Evolutionary conservation across 2,797 vertebrate genomes (phyloP), one percentile per base, ranked within the genome.

Genomic region (Typhlichthys subterraneus): DNA sequence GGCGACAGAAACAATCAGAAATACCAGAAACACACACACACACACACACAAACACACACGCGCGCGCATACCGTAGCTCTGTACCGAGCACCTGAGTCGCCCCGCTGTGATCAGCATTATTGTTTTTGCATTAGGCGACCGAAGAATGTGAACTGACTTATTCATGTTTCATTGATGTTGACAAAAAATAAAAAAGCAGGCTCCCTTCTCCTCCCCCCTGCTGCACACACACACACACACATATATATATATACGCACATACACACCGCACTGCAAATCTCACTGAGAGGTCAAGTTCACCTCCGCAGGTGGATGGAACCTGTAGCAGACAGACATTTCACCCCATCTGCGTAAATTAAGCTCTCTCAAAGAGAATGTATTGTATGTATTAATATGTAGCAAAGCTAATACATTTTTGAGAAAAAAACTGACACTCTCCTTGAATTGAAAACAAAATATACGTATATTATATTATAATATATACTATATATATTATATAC

Each of bases 121-220:
- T 55, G 72, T 65, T 81, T 81, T 80, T 77, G 73, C 82, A 80
- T 84, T 73, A 74, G 72, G 81, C 82, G 82, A 81, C 83, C 29
- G 50, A 66, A 87, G 76, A 84, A 83, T 80, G 74, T 85, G 80
- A 87, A 81, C 81, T 85, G 87, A 83, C 85, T 87, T 87, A 81
- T 85, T 89, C 80, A 89, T 90, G 81, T 87, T 87, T 91, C 89
- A 90, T 90, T 89, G 69, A 90, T 85, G 72, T 69, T 75, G 65
- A 79, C 80, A 83, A 83, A 86, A 87, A 85, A 89, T 81, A 63
- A 82, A 84, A 52, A 23, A 23, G 23, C 23, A 4, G 65, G 42
- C 55, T 70, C 67, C n/a, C 56, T 54, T 45, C 61, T 59, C 4
- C 47, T 51, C 42, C 52, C n/a, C n/a, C n/a, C n/a, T n/a, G n/a